Evolutionary conservation across 2,888 invertebrate genomes (phyloP).

Genomic region (Phanerotoma sp.): DNA sequence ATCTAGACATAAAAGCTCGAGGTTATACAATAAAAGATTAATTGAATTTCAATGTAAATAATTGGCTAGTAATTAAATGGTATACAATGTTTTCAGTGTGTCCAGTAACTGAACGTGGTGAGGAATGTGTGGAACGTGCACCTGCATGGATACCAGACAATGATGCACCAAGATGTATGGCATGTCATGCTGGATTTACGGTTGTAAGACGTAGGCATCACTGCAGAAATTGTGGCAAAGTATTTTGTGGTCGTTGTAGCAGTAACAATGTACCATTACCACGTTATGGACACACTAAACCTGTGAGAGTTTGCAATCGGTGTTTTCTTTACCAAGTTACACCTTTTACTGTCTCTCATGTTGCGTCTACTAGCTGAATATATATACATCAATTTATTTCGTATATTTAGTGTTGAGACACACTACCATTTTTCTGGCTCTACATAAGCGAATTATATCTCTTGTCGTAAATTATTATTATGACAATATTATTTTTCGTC

Average conservation of each 20-base stretch:
- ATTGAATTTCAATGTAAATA: too few relatives aligned
- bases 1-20: too few relatives aligned
- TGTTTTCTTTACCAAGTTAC: constrained; percentile 77
- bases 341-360: constrained; percentile 61
- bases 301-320: constrained; percentile 91
- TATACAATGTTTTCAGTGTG: constrained; percentile 39
- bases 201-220: constrained; percentile 95
- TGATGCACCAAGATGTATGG: constrained; percentile 88
- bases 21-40: too few relatives aligned
- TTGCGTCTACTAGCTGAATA: constrained; percentile 53
- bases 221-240: constrained; percentile 96
- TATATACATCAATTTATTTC: constrained; percentile 7
- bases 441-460: background rate
- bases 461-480: too few relatives aligned
- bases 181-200: constrained; percentile 89
- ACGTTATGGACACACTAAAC: constrained; percentile 87
- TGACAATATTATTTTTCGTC: constrained; percentile 30
- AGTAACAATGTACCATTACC: constrained; percentile 90
- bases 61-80: too few relatives aligned
- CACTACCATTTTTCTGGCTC: background rate
- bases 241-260: constrained; percentile 93
- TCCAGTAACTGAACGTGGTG: constrained; percentile 51
- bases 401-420: background rate
- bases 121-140: constrained; percentile 60
- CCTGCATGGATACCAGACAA: constrained; percentile 97